Percentiles rank a stretch among this genome's conserved stretches.
phyloP scores from a whole-genome alignment of 2,888 invertebrate genomes.

The Tipula helvola region DNA sequence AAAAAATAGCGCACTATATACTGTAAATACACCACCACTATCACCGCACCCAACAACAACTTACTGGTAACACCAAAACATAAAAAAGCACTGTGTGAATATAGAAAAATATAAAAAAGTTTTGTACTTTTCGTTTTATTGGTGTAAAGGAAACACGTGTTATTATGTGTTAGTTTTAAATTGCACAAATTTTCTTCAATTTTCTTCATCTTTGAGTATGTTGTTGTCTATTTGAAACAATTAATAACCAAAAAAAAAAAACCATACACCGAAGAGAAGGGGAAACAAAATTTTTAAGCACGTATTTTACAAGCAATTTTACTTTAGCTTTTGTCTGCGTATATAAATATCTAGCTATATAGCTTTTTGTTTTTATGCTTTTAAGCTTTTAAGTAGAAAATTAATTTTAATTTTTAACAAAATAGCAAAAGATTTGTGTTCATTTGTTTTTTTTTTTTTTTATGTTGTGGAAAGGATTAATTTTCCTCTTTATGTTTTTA shows the following conservation, averaged over 20 bases:
- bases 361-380: not conserved
- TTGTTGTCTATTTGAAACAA: not conserved
- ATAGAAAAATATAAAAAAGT: not conserved
- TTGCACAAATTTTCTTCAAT: not conserved
- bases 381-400: not conserved
- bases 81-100: not conserved
- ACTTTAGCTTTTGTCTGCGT: not conserved
- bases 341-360: not conserved
- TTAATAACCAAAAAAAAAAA: not conserved
- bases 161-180: not conserved
- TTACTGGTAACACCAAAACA: not conserved
- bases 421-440: not conserved
- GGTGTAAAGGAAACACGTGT: not conserved
- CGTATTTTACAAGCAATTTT: not conserved
- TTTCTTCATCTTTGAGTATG: not conserved
- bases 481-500: not conserved
- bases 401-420: not conserved
- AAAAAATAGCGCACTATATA: not conserved
- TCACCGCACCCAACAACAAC: not conserved
- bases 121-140: not conserved
- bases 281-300: not conserved
- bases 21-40: not conserved
- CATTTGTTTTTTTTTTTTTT: not conserved
- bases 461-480: not conserved
- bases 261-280: not conserved